Conservation (phyloP, 2,888 invertebrate genomes). For the Eurytoma adleriae region DNA sequence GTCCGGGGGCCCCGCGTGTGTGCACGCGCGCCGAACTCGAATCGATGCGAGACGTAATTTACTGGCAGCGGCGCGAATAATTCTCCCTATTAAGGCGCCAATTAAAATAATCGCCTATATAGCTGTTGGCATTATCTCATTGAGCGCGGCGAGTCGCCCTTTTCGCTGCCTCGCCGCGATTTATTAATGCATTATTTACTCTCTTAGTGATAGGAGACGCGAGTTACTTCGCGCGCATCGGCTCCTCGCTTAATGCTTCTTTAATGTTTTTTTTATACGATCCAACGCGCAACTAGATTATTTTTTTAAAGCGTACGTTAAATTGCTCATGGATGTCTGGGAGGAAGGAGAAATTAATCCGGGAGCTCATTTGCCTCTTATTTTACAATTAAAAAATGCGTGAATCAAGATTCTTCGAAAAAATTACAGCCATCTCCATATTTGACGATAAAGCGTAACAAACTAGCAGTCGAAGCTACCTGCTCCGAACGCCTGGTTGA, state of each 20-base stretch:
- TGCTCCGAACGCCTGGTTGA: background rate
- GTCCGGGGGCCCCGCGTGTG: no score
- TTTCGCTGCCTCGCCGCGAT: background rate
- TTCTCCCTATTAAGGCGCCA: conserved; percentile 44
- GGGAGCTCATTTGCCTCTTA: conserved; percentile 13
- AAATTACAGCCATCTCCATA: conserved; percentile 10
- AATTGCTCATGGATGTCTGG: conserved; percentile 5
- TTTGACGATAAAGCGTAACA: conserved; percentile 44
- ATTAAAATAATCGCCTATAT: conserved; percentile 53
- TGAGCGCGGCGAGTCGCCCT: conserved; percentile 11
- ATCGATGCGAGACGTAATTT: conserved; percentile 51
- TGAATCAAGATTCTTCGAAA: conserved; percentile 10
- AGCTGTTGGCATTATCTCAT: conserved; percentile 33
- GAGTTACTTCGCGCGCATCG: background rate
- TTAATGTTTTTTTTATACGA: conserved; percentile 42
- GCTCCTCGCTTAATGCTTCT: conserved; percentile 22
- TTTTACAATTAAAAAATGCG: conserved; percentile 28
- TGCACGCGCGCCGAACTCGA: conserved; percentile 22
- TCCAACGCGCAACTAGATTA: conserved; percentile 33
- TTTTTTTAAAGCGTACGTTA: conserved; percentile 14
- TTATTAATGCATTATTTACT: conserved; percentile 57
- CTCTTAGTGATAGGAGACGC: conserved; percentile 33
- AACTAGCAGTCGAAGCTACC: conserved; percentile 3
- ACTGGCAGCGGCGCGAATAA: conserved; percentile 47
- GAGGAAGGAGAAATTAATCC: conserved; percentile 16